Conservation (phyloP, 2,797 vertebrate genomes). For the Eidolon dupreanum region DNA sequence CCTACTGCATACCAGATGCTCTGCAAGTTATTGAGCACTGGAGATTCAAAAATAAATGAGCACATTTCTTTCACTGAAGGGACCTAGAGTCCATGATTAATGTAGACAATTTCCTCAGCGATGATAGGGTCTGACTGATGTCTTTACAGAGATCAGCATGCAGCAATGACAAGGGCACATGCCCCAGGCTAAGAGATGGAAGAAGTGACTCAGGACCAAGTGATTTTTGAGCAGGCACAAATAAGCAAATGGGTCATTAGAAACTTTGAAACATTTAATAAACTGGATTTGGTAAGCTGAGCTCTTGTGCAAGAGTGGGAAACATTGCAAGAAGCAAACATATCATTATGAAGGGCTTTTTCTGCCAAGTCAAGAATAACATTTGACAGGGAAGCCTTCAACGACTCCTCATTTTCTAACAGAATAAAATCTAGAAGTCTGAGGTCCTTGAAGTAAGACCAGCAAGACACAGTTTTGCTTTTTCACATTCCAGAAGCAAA, state of each 20-base stretch:
- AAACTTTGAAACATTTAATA: background rate
- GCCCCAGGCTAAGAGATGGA: background rate
- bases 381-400: background rate
- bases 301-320: background rate
- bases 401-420: background rate
- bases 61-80: background rate
- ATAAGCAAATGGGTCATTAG: background rate
- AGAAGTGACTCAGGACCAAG: background rate
- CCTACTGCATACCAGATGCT: background rate
- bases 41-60: background rate
- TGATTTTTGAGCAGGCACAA: background rate
- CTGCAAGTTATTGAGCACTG: background rate
- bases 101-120: background rate
- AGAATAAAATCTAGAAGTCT: background rate
- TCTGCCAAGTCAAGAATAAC: background rate
- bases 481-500: background rate
- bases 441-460: background rate
- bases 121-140: background rate
- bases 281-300: background rate
- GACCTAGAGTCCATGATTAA: background rate
- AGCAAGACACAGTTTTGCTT: background rate
- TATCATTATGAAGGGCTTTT: background rate
- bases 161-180: background rate
- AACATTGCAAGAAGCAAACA: background rate
- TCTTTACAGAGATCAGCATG: background rate